Base-by-base conservation (phyloP, 2,888 invertebrate species). In the Melieria omissa region DNA sequence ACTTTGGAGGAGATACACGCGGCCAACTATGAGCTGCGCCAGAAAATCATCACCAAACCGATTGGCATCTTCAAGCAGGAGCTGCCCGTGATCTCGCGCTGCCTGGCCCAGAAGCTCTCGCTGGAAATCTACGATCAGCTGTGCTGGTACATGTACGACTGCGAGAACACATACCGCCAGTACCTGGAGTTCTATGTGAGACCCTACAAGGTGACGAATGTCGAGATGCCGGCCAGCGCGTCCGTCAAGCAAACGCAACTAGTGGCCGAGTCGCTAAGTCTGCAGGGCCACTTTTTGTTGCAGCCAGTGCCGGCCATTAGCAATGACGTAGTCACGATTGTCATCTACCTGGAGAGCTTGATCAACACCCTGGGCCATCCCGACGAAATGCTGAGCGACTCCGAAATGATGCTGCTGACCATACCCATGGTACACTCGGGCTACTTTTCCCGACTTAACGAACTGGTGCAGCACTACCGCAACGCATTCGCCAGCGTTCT, bases 51-150 rank as follows among this genome's bases (percentile, higher is more conserved):
- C 0, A 75, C 74, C n/a, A 86, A 85, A 65, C 68, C 79, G 4
- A 75, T 83, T 5, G 85, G 84, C 29, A 76, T 85, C 14, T 79
- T 86, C 14, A 78, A 79, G 16, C 78, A 82, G 14, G 65, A 77
- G n/a, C 60, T 84, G 42, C 83, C 84, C 0, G 80, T 83, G n/a
- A 79, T 84, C 71, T 84, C 84, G 4, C 54, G 54, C 10, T 84
- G 83, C 71, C 76, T 81, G 72, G 78, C 83, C 0, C 46, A 70
- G 0, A 79, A 80, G 54, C 76, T 72, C 57, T 47, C 79, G 4
- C 55, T 70, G 0, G 75, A 80, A 4, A 77, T 86, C 4, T 85
- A 79, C 70, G 78, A 84, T 74, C 83, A 86, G 75, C 73, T 85
- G 4, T 79, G 76, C 14, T 83, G 81, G 80, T 82, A 75, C 66